Conservation (phyloP, 2,113 vertebrate genomes). For the Notothenia coriiceps region DNA sequence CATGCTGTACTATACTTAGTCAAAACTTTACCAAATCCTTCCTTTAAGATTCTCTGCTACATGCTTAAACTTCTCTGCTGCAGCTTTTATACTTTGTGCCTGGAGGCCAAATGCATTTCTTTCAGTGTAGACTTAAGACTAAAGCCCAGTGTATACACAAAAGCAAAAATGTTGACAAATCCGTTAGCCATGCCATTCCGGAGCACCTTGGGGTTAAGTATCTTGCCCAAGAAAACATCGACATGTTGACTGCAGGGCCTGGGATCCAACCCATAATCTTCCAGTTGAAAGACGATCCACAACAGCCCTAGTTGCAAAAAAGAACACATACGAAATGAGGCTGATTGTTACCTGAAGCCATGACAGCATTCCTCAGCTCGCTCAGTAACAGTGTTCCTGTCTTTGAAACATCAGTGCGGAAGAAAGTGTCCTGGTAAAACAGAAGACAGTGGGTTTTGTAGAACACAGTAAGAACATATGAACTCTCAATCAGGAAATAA, state of each 20-base stretch:
- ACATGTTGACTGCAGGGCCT: too few relatives aligned
- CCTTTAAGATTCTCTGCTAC: neutral
- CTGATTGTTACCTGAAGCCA: slow-evolving; percentile 60
- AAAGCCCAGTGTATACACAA: neutral
- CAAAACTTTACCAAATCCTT: neutral
- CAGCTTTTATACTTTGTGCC: neutral
- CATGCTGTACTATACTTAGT: neutral
- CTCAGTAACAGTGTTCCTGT: slow-evolving; percentile 74
- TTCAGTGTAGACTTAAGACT: neutral
- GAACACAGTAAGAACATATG: neutral
- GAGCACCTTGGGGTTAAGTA: too few relatives aligned
- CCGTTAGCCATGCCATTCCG: too few relatives aligned
- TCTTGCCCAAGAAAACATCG: too few relatives aligned
- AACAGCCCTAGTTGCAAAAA: neutral
- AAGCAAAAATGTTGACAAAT: too few relatives aligned
- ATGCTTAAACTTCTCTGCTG: neutral
- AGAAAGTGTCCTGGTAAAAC: slow-evolving; percentile 75
- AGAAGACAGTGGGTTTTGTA: neutral
- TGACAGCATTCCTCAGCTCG: slow-evolving; percentile 76
- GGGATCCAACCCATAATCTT: too few relatives aligned
- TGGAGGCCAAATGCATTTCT: neutral
- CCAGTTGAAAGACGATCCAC: neutral
- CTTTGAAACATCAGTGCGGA: slow-evolving; percentile 56
- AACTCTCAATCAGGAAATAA: neutral
- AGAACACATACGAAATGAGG: neutral